Base-by-base conservation (phyloP, 2,797 vertebrate genomes). In the Microctenopoma stevenorrisi region DNA sequence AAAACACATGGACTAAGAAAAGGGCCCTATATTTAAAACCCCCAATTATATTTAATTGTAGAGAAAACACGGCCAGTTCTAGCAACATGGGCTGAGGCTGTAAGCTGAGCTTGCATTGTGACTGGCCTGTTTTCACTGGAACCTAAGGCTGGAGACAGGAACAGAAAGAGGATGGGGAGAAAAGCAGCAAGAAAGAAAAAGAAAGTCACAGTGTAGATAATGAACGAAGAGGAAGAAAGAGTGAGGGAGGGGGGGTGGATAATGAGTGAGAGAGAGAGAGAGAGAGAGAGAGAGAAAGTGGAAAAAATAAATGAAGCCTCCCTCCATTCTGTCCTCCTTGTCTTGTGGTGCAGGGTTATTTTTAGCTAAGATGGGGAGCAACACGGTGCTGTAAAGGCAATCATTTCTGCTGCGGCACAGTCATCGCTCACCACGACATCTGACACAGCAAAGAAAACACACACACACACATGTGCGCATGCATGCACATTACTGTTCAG, bases 1-100 rank as follows among this genome's bases (percentile, higher is more conserved):
- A 88, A 87, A 91, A 88, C 76, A 81, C 81, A 83, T 64, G 70
- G 63, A 61, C 78, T 79, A 83, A 77, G 74, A 86, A 90, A 88
- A 86, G 66, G 64, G 59, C 72, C 53, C 91, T 89, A 85, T 92
- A 92, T 93, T 92, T 88, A 85, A 93, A 89, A 78, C 48, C 79
- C 74, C 49, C 82, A 93, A 92, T 93, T 93, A 93, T 89, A 85
- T 90, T 89, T 91, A 92, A 94, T 93, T 89, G 89, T 79, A 88
- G 84, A 86, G 88, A 42, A 89, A 89, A 85, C 74, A 85, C 35
- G 18, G 78, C 78, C 75, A 76, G 68, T 81, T 80, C 75, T 69
- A 80, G 79, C 73, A 74, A 64, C 81, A 82, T 25, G 54, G 71
- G 50, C 82, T 28, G 59, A 64, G 61, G 70, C 74, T 79, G 64